phyloP scores from a whole-genome alignment of 2,888 invertebrate genomes.

The Agonopterix heracliana region DNA sequence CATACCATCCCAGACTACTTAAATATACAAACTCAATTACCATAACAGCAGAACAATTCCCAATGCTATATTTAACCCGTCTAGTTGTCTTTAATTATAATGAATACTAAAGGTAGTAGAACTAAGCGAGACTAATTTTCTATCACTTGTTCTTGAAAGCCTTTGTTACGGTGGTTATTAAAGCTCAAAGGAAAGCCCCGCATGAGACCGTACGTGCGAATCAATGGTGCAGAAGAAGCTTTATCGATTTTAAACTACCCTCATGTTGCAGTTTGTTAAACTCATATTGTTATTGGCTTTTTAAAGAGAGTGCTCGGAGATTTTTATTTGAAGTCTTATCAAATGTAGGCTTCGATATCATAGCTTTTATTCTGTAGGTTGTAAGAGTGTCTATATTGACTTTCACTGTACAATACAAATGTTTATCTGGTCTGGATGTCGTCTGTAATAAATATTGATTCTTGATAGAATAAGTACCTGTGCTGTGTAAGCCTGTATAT shows the following conservation, averaged over 20 bases:
- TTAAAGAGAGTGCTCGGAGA: conserved; percentile 20
- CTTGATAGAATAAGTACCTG: too few species aligned
- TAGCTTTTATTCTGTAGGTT: too few species aligned
- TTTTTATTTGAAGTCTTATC: conserved; percentile 2
- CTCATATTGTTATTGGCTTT: conserved; percentile 56
- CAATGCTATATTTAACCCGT: not conserved
- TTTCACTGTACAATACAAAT: too few species aligned
- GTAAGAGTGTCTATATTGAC: too few species aligned
- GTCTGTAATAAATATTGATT: too few species aligned
- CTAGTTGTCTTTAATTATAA: conserved; percentile 20
- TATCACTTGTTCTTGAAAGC: conserved; percentile 52
- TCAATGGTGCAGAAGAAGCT: conserved; percentile 51
- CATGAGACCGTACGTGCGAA: conserved; percentile 31
- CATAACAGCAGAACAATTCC: not conserved
- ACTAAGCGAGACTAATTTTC: conserved; percentile 39
- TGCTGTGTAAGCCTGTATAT: too few species aligned
- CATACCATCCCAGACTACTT: too few species aligned
- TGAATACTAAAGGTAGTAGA: conserved; percentile 21
- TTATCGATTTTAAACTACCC: conserved; percentile 55
- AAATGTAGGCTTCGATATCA: not conserved
- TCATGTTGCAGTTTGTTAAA: conserved; percentile 50
- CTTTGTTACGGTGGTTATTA: conserved; percentile 47
- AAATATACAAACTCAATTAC: too few species aligned
- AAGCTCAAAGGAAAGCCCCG: conserved; percentile 42
- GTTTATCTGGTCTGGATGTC: too few species aligned